phyloP scores from a whole-genome alignment of 2,888 invertebrate genomes.

The Timema cristinae region DNA sequence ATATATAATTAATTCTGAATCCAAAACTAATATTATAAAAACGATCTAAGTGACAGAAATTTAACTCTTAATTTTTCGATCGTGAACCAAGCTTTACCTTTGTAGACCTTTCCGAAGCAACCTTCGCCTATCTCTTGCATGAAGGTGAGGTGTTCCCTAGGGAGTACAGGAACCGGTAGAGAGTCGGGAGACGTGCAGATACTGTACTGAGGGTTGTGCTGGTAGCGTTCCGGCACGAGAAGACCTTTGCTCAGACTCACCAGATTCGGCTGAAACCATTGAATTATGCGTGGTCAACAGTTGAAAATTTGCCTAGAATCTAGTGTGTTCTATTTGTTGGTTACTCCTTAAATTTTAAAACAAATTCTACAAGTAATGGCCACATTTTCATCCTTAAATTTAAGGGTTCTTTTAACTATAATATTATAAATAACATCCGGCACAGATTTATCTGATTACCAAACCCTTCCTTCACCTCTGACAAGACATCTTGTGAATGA shows the following conservation, averaged over 20 bases:
- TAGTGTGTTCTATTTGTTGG: not conserved
- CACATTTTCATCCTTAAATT: not conserved
- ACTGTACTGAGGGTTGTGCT: slow-evolving; percentile 73
- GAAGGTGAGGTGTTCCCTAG: slow-evolving; percentile 63
- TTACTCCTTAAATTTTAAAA: not conserved
- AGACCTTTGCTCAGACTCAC: slow-evolving; percentile 53
- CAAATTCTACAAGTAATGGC: not conserved
- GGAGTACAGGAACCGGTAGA: slow-evolving; percentile 47
- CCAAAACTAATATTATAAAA: no score
- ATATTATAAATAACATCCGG: not conserved
- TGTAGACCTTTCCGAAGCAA: slow-evolving; percentile 83
- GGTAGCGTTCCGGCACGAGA: slow-evolving; percentile 67
- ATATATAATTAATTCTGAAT: no score
- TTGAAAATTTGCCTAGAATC: not conserved
- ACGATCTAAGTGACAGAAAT: no score
- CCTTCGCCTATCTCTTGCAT: slow-evolving; percentile 80
- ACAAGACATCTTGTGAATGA: no score
- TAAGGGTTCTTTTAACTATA: not conserved
- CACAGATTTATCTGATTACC: no score
- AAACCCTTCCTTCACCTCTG: no score
- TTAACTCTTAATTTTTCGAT: no score
- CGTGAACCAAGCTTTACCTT: slow-evolving; percentile 55
- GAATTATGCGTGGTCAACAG: no score
- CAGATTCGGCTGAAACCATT: slow-evolving; percentile 53
- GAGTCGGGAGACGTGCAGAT: slow-evolving; percentile 44